A percentile compares a stretch with the other conserved stretches of the same genome.
These are phyloP conservation scores for Orchestia grillus DNA, from an alignment of 1,140 invertebrate species.

Conservation along the genomic window DNA sequence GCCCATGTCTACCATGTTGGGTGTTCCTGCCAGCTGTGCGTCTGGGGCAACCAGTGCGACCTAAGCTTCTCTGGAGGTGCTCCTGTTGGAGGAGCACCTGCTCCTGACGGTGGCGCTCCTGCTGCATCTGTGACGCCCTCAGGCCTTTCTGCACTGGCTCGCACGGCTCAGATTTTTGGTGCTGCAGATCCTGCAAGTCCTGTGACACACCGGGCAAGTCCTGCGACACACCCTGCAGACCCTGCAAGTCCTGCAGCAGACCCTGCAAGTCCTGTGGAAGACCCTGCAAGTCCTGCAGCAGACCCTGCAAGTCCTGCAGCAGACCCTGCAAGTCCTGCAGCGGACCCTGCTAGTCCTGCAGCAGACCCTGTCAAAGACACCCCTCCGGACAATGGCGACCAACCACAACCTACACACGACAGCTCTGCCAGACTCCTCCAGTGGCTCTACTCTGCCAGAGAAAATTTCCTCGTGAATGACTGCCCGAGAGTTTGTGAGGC, in stretches of 20 bases:
- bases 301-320: not conserved
- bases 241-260: too few species aligned
- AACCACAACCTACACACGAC: not conserved
- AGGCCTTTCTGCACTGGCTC: not conserved
- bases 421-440: not conserved
- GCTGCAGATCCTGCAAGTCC: not conserved
- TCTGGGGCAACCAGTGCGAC: conserved; percentile 86
- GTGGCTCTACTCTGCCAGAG: not conserved
- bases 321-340: not conserved
- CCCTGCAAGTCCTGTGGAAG: not conserved
- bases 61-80: conserved; percentile 85
- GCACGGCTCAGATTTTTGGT: not conserved
- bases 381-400: not conserved
- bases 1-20: not conserved
- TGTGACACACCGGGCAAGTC: too few species aligned
- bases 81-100: conserved; percentile 72
- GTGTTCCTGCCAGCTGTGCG: conserved; percentile 71
- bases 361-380: not conserved
- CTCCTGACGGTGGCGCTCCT: not conserved
- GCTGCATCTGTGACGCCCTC: not conserved
- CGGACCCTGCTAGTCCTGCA: not conserved
- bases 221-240: too few species aligned
- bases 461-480: conserved; percentile 80
- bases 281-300: not conserved
- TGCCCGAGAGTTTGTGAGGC: conserved; percentile 75